Conservation (phyloP, 2,113 vertebrate species). For the Lophochroa leadbeateri region DNA sequence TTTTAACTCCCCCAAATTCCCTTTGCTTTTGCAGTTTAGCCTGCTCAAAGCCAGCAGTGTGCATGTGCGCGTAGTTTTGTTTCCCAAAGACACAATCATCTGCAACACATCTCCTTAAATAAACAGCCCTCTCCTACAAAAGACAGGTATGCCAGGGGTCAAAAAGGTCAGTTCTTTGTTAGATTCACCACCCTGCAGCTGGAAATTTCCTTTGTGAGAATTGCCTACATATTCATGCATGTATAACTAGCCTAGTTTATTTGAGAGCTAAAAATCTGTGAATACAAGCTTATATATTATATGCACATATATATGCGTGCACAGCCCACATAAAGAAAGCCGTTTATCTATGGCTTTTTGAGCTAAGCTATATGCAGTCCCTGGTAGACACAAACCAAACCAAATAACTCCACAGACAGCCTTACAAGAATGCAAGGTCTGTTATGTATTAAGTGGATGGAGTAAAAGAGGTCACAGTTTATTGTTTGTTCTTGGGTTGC, state of each 20-base stretch:
- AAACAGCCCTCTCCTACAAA: constrained; percentile 50
- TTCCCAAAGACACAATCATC: background rate
- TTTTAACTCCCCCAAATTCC: background rate
- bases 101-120: constrained; percentile 35
- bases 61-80: background rate
- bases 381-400: background rate
- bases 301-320: background rate
- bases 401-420: background rate
- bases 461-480: constrained; percentile 20
- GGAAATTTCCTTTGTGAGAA: background rate
- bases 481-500: constrained; percentile 30
- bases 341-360: background rate
- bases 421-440: constrained; percentile 30
- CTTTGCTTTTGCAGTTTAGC: background rate
- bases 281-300: too few species aligned
- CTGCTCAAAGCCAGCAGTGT: background rate
- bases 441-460: background rate
- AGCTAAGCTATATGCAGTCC: background rate
- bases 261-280: background rate
- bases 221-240: background rate
- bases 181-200: background rate
- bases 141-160: constrained; percentile 26
- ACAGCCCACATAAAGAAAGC: background rate
- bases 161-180: constrained; percentile 37
- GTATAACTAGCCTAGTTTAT: background rate